Conservation (phyloP, 2,113 vertebrate genomes). For the Cyprinus carpio region DNA sequence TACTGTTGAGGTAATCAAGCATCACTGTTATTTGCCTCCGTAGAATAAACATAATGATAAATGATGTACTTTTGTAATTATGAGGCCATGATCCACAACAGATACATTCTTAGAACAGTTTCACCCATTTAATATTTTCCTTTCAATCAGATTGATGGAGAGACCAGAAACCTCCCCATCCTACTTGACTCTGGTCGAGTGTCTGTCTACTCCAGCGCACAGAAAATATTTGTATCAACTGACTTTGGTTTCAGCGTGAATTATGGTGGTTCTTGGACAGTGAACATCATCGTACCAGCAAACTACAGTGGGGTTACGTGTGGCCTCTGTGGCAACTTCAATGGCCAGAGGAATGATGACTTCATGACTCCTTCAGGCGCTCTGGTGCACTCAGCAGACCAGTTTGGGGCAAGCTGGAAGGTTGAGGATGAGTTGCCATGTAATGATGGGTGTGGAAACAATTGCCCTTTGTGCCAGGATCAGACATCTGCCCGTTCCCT, state of each 20-base stretch:
- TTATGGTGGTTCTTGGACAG: conserved; percentile 59
- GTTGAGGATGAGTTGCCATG: conserved; percentile 56
- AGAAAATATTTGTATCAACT: conserved; percentile 43
- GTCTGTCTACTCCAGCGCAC: conserved; percentile 57
- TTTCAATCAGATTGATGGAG: conserved; percentile 60
- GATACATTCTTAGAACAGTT: not conserved
- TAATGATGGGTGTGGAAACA: conserved; percentile 51
- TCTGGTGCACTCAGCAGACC: conserved; percentile 15
- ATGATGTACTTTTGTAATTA: too few species aligned
- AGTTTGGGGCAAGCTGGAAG: conserved; percentile 63
- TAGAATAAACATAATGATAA: too few species aligned
- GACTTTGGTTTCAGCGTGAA: conserved; percentile 65
- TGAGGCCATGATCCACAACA: not conserved
- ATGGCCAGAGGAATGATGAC: conserved; percentile 64
- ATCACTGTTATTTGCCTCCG: not conserved
- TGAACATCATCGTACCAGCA: conserved; percentile 60
- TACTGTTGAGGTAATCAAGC: conserved; percentile 57
- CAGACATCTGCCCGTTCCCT: conserved; percentile 24
- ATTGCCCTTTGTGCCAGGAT: conserved; percentile 55
- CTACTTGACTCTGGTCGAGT: conserved; percentile 51
- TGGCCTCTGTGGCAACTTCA: conserved; percentile 74
- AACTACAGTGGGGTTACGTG: conserved; percentile 60
- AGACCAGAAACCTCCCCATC: conserved; percentile 60
- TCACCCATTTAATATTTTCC: too few species aligned
- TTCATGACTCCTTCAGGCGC: conserved; percentile 57